Base-by-base conservation (phyloP, 2,113 vertebrate genomes). In the Notechis scutatus region DNA sequence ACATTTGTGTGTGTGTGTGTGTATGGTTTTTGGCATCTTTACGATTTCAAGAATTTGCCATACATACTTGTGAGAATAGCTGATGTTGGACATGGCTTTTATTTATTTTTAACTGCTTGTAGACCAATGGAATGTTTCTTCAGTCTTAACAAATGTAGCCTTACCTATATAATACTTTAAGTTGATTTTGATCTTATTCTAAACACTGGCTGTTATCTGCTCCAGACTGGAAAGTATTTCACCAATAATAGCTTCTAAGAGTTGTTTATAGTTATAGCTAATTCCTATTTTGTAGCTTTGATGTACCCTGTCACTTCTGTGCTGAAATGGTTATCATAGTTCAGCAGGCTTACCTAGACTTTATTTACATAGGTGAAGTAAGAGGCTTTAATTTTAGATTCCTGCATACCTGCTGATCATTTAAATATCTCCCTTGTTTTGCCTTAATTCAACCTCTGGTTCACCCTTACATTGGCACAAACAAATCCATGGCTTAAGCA, bases 231-330 rank as follows among this genome's bases (percentile, higher is more conserved):
- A 56, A 88, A 50, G 34, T 87, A 56, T 89, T 92, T 86, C 34
- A 69, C n/a, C 47, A 92, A 69, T 54, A 29, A n/a, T 26, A 81
- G 45, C 20, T 88, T 81, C n/a, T n/a, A 81, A 85, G 89, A n/a
- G 21, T 55, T 21, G n/a, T n/a, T 93, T 59, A 29, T 90, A 14
- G 34, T 93, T 85, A 90, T 50, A 85, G 69, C 61, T 92, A 89
- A 92, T 90, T 42, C 95, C 95, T 93, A 94, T 93, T 95, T 96
- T 94, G 94, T 95, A 96, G 95, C 95, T 87, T 87, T 87, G 47
- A 87, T 87, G 47, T 87, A 7, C 26, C 86, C 11, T 50, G 2
- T 54, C 15, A 54, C 12, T 87, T 47, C 24, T 87, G 18, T 52
- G 86, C 50, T 26, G 88, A 85, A 55, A 55, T 52, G 20, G 74